phyloP scores from a whole-genome alignment of 92 coral and sea anemone species.

The Nematostella vectensis region DNA sequence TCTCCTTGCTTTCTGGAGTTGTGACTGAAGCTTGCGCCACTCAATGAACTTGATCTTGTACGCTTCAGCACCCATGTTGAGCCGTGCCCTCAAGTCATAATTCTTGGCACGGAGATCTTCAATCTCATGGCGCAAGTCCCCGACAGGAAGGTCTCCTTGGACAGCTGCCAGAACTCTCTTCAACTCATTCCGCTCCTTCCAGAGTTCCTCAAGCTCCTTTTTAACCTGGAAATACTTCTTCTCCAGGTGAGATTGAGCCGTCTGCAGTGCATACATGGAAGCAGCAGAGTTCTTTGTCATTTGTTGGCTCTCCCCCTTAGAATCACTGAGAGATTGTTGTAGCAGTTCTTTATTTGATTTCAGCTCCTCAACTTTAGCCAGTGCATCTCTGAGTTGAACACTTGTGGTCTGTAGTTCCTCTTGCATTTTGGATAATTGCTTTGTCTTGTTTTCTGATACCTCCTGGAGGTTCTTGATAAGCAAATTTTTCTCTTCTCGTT shows the following conservation, averaged over 20 bases:
- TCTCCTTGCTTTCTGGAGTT: conserved; percentile 71
- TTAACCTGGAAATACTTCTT: conserved; percentile 73
- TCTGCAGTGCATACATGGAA: conserved; percentile 88
- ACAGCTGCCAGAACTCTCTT: conserved; percentile 66
- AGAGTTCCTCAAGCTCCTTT: conserved; percentile 69
- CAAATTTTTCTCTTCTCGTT: conserved; percentile 54
- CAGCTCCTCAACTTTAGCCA: conserved; percentile 47
- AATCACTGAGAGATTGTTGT: conserved; percentile 51
- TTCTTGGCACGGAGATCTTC: conserved; percentile 82
- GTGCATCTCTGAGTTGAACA: conserved; percentile 51
- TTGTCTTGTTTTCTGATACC: conserved; percentile 40
- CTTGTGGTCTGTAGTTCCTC: conserved; percentile 27
- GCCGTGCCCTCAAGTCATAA: conserved; percentile 87
- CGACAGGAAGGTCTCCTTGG: conserved; percentile 63
- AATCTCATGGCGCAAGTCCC: conserved; percentile 76
- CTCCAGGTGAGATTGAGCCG: conserved; percentile 86
- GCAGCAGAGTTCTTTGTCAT: conserved; percentile 72
- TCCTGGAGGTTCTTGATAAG: conserved; percentile 47
- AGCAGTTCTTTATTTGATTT: conserved; percentile 52
- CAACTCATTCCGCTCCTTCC: conserved; percentile 87
- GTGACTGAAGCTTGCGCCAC: conserved; percentile 65
- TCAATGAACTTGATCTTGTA: conserved; percentile 88
- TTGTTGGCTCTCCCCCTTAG: conserved; percentile 40
- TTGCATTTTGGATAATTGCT: conserved; percentile 30
- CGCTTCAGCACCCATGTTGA: conserved; percentile 97